Conservation (phyloP, 92 coral and sea anemone species). For the Nematostella vectensis region DNA sequence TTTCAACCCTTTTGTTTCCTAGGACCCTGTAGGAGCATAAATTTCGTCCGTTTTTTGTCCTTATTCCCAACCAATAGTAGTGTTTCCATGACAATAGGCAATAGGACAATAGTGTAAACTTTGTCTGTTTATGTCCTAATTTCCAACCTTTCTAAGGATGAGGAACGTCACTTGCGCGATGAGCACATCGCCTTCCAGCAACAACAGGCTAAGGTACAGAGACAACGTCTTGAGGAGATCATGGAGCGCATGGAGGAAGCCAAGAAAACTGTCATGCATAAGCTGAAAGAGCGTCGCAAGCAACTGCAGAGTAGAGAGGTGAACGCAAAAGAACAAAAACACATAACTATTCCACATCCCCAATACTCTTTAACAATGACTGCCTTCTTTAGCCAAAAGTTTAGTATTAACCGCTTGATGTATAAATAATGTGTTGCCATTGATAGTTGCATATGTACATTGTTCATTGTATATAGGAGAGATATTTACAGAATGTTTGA, state of each 20-base stretch:
- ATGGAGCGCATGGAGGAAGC: slow-evolving; percentile 75
- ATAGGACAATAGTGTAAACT: too few species aligned
- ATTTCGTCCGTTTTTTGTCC: too few species aligned
- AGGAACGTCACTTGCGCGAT: slow-evolving; percentile 84
- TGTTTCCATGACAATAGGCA: too few species aligned
- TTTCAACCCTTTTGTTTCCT: too few species aligned
- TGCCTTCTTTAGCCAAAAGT: neutral
- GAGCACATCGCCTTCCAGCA: slow-evolving; percentile 92
- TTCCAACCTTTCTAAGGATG: slow-evolving; percentile 46
- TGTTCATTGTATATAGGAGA: too few species aligned
- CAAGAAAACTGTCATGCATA: slow-evolving; percentile 64
- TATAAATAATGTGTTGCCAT: too few species aligned
- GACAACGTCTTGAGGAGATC: slow-evolving; percentile 76
- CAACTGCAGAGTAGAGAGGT: slow-evolving; percentile 83
- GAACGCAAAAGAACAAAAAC: neutral
- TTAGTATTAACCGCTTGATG: neutral
- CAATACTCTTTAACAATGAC: neutral
- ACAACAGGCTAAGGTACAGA: slow-evolving; percentile 66
- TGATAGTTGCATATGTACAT: too few species aligned
- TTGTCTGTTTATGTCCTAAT: too few species aligned
- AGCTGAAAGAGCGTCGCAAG: slow-evolving; percentile 70
- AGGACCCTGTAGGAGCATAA: too few species aligned
- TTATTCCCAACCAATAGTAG: too few species aligned
- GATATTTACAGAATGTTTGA: too few species aligned
- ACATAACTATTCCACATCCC: neutral